A percentile compares a stretch with the other conserved stretches of the same genome.
Conservation (phyloP, 2,797 vertebrate genomes). For the Lacerta bilineata region DNA sequence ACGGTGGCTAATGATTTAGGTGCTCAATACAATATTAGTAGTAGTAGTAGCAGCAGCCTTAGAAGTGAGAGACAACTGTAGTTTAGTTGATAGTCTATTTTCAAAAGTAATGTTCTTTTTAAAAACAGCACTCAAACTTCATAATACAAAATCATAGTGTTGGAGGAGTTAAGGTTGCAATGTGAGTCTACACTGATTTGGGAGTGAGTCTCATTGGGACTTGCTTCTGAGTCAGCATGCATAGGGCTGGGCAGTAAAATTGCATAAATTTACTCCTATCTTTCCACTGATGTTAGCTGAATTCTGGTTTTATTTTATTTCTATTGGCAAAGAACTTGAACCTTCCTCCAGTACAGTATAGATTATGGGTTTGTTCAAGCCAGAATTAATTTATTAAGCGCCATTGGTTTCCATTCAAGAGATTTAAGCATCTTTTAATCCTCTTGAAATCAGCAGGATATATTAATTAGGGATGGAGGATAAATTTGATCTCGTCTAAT, state of each 20-base stretch:
- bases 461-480: background rate
- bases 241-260: background rate
- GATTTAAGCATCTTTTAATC: background rate
- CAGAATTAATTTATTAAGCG: background rate
- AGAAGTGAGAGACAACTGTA: constrained; percentile 58
- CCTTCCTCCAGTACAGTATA: too few relatives aligned
- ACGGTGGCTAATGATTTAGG: background rate
- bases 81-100: constrained; percentile 54
- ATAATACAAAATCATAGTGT: background rate
- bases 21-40: too few relatives aligned
- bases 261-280: background rate
- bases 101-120: constrained; percentile 35
- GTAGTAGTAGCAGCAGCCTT: background rate
- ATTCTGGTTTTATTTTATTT: background rate
- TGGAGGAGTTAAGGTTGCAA: background rate
- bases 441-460: background rate
- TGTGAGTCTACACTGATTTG: too few relatives aligned
- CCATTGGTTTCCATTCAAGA: background rate
- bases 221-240: constrained; percentile 8
- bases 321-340: background rate
- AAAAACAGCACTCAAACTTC: background rate
- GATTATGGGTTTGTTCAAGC: background rate
- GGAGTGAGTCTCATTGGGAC: background rate
- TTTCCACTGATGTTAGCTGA: background rate
- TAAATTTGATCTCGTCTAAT: too few relatives aligned